These are phyloP conservation scores for Lepus timidus DNA, from an alignment of 2,113 vertebrate species.

Conservation along the genomic window DNA sequence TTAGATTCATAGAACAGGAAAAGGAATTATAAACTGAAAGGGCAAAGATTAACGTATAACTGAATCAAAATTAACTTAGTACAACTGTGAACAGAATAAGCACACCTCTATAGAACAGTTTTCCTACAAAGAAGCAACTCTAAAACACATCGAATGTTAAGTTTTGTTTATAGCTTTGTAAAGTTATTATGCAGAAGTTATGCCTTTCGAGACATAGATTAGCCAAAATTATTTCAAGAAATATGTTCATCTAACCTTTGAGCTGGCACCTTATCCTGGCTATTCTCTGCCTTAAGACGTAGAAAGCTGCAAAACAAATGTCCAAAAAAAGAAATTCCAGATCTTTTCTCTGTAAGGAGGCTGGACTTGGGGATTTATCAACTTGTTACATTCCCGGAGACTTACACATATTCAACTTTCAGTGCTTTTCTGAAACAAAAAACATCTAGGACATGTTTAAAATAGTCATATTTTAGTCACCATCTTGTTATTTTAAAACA, in stretches of 20 bases:
- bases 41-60: slow-evolving; percentile 43
- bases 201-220: slow-evolving; percentile 87
- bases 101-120: slow-evolving; percentile 39
- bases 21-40: slow-evolving; percentile 65
- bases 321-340: slow-evolving; percentile 95
- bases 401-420: slow-evolving; percentile 90
- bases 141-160: slow-evolving; percentile 70
- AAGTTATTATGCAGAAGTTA: slow-evolving; percentile 86
- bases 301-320: slow-evolving; percentile 99
- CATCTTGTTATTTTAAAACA: slow-evolving; percentile 84
- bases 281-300: slow-evolving; percentile 99
- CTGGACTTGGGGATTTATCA: slow-evolving; percentile 90
- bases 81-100: slow-evolving; percentile 39
- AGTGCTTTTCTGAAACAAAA: slow-evolving; percentile 91
- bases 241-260: slow-evolving; percentile 98
- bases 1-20: slow-evolving; percentile 74
- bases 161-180: slow-evolving; percentile 57
- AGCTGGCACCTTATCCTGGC: slow-evolving; percentile 98
- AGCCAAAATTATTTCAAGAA: slow-evolving; percentile 94
- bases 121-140: slow-evolving; percentile 23
- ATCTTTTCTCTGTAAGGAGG: slow-evolving; percentile 89
- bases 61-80: slow-evolving; percentile 59
- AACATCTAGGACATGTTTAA: slow-evolving; percentile 88
- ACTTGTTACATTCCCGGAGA: slow-evolving; percentile 91
- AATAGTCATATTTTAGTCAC: slow-evolving; percentile 87